Base-by-base conservation (phyloP, 1,140 invertebrate genomes). In the Drosophila teissieri region DNA sequence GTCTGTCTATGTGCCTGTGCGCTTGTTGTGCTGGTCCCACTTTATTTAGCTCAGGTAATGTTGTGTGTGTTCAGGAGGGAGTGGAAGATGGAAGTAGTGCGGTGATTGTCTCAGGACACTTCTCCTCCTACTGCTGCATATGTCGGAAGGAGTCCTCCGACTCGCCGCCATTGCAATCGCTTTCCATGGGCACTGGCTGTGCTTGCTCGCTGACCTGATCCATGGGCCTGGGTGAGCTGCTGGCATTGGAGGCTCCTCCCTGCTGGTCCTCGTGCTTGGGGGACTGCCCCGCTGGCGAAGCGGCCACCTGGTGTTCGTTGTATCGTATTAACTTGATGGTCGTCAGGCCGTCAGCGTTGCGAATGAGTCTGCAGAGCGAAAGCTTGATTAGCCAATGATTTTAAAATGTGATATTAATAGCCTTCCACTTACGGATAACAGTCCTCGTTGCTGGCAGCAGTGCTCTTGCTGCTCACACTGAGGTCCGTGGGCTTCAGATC, bases 401-500 rank as follows among this genome's bases (percentile, higher is more conserved):
- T 15, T 10, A 2, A 5, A 6, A 4, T n/a, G 4, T 12, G 3
- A 31, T 31, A 5, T 37, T 37, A 14, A 2, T 0, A 31, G 14
- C 12, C 31, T 14, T 19, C 7, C 12, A 91, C 91, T 92, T 90
- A 92, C 92, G 92, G 92, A 85, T 92, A 92, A 55, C 91, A 92
- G 48, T 92, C 92, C 61, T 90, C 83, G 54, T 65, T 86, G 61
- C 61, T 81, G 65, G 54, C 14, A 4, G 68, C 31, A 2, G 56
- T 70, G 44, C 58, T 89, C 34, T 70, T 75, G 52, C 81, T 77
- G 73, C 69, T 91, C 19, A 94, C 93, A 69, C 93, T 93, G 61
- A 94, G 78, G 84, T 94, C 93, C 24, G 93, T 94, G 14, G 93
- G 93, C 80, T 93, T 93, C 24, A 94, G 92, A 42, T 94, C 93